Evolutionary conservation across 2,888 invertebrate species (phyloP).

Genomic region (Strigamia transsilvanica): DNA sequence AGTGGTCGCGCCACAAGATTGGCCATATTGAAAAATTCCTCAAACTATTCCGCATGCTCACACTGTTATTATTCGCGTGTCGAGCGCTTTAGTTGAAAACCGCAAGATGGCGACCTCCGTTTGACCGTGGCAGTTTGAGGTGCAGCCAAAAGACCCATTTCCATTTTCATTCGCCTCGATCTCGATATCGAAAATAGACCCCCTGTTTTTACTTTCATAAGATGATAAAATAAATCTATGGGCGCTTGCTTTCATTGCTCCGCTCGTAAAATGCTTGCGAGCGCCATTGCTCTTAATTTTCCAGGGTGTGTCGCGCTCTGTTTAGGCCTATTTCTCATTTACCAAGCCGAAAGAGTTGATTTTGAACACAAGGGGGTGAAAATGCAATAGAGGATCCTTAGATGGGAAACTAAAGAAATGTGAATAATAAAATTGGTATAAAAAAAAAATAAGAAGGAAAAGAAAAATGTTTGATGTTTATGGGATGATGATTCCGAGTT

Average conservation of each 20-base stretch:
- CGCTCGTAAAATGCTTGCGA: neutral
- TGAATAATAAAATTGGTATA: no score
- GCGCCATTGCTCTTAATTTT: constrained; percentile 7
- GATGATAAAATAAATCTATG: constrained; percentile 38
- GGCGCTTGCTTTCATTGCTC: constrained; percentile 20
- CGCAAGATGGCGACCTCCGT: constrained; percentile 5
- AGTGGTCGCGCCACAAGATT: constrained; percentile 13
- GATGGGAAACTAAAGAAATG: no score
- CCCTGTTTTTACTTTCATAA: neutral
- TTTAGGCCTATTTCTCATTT: constrained; percentile 13
- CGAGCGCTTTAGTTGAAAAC: neutral
- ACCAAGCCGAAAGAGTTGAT: neutral
- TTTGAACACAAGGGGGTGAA: neutral
- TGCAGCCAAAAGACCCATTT: neutral
- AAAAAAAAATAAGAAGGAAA: no score
- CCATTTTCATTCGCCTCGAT: neutral
- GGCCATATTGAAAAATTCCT: constrained; percentile 39
- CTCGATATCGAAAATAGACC: neutral
- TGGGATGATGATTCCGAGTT: no score
- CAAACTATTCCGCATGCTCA: constrained; percentile 26
- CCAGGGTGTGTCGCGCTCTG: neutral
- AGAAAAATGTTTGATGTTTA: no score
- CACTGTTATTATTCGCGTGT: neutral
- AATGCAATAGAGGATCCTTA: no score
- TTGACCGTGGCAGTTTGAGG: constrained; percentile 26